Base-by-base conservation (phyloP, 2,113 vertebrate species). In the Eublepharis macularius region DNA sequence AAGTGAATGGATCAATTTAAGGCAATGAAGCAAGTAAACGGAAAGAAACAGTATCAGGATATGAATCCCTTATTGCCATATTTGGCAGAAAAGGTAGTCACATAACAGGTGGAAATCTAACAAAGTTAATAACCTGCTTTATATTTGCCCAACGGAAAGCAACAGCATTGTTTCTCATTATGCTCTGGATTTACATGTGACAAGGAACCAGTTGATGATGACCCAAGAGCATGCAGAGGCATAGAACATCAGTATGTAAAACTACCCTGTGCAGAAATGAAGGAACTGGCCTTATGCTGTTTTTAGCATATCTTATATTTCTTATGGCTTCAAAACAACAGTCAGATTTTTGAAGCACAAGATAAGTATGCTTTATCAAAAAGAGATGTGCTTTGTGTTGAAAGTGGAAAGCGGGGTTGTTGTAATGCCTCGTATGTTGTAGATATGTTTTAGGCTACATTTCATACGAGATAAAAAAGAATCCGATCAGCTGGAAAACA, bases 61-160 rank as follows among this genome's bases (percentile, higher is more conserved):
- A 76, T 5, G 74, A 82, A 14, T 45, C 80, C 39, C 73, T 89
- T 87, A 84, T 86, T 76, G 90, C 80, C 54, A 88, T 85, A 85
- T 73, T 79, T 43, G 76, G 34, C 74, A 63, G 36, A 87, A 70
- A 80, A 2, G 13, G 75, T 90, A 85, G 73, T 65, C 85, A 57
- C 85, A 89, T 93, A 82, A 89, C 76, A 68, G 65, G n/a, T 32
- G 91, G 66, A 86, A 76, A 80, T 80, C 4, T 32, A 1, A 0
- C 85, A 77, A 36, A 0, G 2, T 0, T 17, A n/a, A 19, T 26
- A 72, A 51, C 4, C 63, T 9, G 84, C 0, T 16, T 41, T 70
- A 79, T 74, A 24, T 57, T 87, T 45, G 82, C 43, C 0, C 1
- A 87, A 81, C n/a, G 70, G 47, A 72, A 82, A 88, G 65, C 69